Evolutionary conservation across 2,888 invertebrate species (phyloP), one percentile per base, ranked within the genome.

Genomic region (Melanchra persicariae): DNA sequence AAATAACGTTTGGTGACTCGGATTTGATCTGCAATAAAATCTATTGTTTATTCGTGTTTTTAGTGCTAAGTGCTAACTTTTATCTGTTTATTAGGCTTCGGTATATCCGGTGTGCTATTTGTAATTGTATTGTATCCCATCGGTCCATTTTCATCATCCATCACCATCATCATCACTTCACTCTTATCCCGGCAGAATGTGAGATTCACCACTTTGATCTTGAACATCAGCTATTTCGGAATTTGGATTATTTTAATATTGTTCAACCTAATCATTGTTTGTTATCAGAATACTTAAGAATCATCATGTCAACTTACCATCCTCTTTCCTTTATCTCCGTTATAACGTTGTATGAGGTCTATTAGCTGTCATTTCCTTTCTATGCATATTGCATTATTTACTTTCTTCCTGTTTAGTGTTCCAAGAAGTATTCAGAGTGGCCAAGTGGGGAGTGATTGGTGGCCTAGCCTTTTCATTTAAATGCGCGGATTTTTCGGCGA

Each of bases 1-100:
- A 45, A 74, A 77, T 72, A 67, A 59, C 51, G 37, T 59, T 70
- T 47, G 70, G 57, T 70, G 81, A 82, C 65, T 83, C 75, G 71
- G 63, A 61, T 79, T 80, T 78, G 22, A 57, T 62, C 24, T 66
- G 55, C 67, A 64, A 77, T 81, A 71, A 70, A 67, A 54, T 58
- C 63, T 54, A 45, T 77, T 75, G 57, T 69, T 67, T 57, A 47
- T 52, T 54, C 47, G 24, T 34, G 47, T 76, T 77, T 77, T 51
- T 68, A 37, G 19, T n/a, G 10, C 5, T 69, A n/a, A 47, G 55
- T 70, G 37, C 51, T 19, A 24, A 8, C 70, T 30, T 43, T 60
- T 69, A 77, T 59, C 47, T 49, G 2, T 73, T 68, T 59, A 59
- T 69, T 54, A 58, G 12, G 30, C 19, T 37, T 45, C 0, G 2